Evolutionary conservation across 2,113 vertebrate species (phyloP).

Genomic region (Falco punctatus): DNA sequence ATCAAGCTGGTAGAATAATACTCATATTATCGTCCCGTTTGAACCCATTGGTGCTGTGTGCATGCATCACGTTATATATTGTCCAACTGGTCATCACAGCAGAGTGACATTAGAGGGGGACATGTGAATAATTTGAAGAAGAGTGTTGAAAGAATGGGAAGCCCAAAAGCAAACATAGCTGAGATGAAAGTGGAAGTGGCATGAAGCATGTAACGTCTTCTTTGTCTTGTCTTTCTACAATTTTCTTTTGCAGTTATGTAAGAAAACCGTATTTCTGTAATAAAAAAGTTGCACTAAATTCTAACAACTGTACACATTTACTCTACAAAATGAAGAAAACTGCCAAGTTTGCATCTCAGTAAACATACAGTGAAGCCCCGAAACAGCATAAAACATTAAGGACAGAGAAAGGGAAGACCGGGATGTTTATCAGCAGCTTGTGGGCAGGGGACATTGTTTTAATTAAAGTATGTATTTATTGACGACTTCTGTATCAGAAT

Average conservation of each 20-base stretch:
- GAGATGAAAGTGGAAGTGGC: neutral
- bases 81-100: neutral
- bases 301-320: neutral
- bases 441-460: neutral
- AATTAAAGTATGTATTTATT: neutral
- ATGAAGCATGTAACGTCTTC: fast-evolving
- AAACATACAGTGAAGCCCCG: neutral
- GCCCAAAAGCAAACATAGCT: neutral
- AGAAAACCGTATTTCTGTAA: neutral
- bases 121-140: neutral
- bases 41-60: neutral
- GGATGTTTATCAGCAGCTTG: neutral
- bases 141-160: neutral
- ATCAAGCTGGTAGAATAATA: conserved; percentile 52
- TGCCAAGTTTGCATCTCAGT: neutral
- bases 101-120: neutral
- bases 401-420: neutral
- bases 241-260: neutral
- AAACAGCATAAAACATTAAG: neutral
- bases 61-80: neutral
- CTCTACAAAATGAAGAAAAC: neutral
- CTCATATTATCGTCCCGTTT: neutral
- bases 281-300: neutral
- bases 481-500: neutral
- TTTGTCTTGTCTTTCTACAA: neutral